Percentiles rank a stretch among this genome's conserved stretches.
These are phyloP conservation scores for Artemisiospiza belli DNA, from an alignment of 2,113 vertebrate species.

Conservation along the genomic window DNA sequence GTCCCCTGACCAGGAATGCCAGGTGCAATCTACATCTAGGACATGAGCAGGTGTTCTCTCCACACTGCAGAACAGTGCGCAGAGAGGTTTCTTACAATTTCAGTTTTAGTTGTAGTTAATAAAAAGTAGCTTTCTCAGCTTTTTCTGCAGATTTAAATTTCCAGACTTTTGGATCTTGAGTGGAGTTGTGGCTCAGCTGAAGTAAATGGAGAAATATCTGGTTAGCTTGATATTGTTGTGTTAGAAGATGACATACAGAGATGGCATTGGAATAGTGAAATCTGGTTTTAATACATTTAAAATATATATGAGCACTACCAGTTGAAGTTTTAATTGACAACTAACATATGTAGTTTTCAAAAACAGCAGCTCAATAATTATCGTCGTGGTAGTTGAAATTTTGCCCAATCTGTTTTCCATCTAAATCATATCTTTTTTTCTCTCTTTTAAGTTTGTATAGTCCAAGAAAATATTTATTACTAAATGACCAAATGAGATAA, in stretches of 20 bases:
- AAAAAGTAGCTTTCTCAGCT: neutral
- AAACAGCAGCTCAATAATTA: neutral
- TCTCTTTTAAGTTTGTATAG: neutral
- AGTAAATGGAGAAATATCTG: neutral
- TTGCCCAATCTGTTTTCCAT: neutral
- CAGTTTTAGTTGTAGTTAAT: neutral
- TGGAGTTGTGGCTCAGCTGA: neutral
- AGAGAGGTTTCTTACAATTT: neutral
- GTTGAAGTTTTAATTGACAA: neutral
- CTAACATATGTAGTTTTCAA: neutral
- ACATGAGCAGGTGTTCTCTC: neutral
- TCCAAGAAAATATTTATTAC: neutral
- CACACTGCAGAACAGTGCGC: neutral
- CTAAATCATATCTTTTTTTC: neutral
- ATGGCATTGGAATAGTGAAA: neutral
- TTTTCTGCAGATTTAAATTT: neutral
- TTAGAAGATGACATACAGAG: neutral
- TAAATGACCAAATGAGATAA: neutral
- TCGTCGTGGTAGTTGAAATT: neutral
- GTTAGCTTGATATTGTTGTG: neutral
- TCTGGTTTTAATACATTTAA: neutral
- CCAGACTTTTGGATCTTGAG: neutral
- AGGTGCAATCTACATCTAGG: neutral
- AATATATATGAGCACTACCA: neutral
- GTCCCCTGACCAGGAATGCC: neutral